Evolutionary conservation across 2,797 vertebrate genomes (phyloP), one percentile per base, ranked within the genome.

Genomic region (Pyrocephalus nanus): DNA sequence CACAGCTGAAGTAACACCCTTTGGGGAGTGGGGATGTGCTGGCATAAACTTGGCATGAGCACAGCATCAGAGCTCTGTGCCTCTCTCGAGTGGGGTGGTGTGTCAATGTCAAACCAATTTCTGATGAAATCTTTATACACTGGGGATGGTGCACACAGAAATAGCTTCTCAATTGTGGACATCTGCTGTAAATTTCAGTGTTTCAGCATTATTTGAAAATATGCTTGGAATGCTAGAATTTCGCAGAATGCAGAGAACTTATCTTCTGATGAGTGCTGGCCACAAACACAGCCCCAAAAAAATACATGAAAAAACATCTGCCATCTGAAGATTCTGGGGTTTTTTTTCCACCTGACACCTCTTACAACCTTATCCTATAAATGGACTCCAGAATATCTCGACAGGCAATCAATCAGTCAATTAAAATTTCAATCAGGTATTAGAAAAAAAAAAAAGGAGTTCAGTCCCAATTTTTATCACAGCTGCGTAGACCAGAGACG

Each of bases 31-130:
- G 30, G 27, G 48, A 61, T 92, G 55, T 78, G 51, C 48, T 92
- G 78, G 25, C 86, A 91, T 62, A 78, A 94, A 62, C 17, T 86
- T 90, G 81, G 91, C 92, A 73, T 47, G n/a, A 76, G 40, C 72
- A 57, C 48, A 74, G 22, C 32, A 48, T 78, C 22, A 66, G 58
- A 88, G 61, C 75, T 61, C n/a, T 34, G 34, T 42, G 57, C 11
- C 0, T 83, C 67, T 86, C 21, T 29, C 27, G 57, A 84, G 62
- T 51, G 65, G 70, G 79, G 18, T 74, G 78, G 19, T 34, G 30
- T 53, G 32, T 88, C 91, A 62, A 47, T 2, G 6, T 85, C 77
- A 91, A 22, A 86, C 80, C 60, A 55, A 51, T 64, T 60, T 57
- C 64, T 60, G 40, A 48, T 38, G 29, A 73, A 92, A 62, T 71